A percentile compares a stretch with the other conserved stretches of the same genome.
These are phyloP conservation scores for Drosophila colorata DNA, from an alignment of 2,888 invertebrate species.

Conservation along the genomic window DNA sequence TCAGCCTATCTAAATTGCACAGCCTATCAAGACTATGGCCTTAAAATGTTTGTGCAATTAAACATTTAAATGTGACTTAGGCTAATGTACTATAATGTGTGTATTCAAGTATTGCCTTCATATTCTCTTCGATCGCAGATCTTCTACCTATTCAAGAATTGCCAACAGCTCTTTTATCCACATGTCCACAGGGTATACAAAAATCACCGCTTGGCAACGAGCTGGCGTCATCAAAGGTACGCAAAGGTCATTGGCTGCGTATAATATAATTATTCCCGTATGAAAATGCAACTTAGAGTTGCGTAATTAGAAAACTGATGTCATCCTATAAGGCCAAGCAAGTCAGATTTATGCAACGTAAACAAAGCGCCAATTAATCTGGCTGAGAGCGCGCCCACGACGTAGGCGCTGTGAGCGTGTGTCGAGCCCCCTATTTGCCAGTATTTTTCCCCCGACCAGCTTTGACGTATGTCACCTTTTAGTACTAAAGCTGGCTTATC, in stretches of 20 bases:
- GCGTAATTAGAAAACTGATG: conserved; percentile 17
- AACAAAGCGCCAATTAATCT: conserved; percentile 1
- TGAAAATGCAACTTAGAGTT: conserved; percentile 5
- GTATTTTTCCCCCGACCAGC: conserved; percentile 19
- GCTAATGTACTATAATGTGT: no score
- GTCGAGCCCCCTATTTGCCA: conserved; percentile 35
- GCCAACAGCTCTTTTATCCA: neutral
- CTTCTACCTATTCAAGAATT: no score
- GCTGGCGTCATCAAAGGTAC: neutral
- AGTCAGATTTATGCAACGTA: conserved; percentile 10
- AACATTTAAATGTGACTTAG: no score
- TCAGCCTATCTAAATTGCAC: no score
- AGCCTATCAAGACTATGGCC: no score
- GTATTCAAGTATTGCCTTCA: no score
- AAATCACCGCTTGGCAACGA: conserved; percentile 30
- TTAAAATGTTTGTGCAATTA: no score
- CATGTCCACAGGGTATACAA: conserved; percentile 20
- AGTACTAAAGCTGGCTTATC: conserved; percentile 31
- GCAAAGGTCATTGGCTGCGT: conserved; percentile 17
- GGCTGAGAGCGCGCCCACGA: conserved; percentile 14
- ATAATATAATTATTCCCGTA: conserved; percentile 9
- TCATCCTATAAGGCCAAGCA: conserved; percentile 3
- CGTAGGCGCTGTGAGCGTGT: neutral
- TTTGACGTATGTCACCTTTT: conserved; percentile 13
- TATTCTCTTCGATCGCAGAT: no score